Conservation (phyloP, 64 coral and sea anemone genomes). For the Stichodactyla helianthus region DNA sequence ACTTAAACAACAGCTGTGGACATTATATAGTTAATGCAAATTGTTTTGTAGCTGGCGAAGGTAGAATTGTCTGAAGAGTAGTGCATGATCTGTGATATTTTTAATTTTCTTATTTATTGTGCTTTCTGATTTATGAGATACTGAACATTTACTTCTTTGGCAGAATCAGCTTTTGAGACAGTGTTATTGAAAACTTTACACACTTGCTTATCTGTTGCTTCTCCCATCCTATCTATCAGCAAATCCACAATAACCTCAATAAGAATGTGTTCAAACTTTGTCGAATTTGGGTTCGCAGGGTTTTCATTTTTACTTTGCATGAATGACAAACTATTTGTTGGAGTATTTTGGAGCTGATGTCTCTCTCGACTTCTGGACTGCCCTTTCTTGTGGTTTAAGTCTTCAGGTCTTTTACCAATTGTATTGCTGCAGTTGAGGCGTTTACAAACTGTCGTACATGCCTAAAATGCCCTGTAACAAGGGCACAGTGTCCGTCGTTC, state of each 20-base stretch:
- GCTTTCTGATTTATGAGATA: background rate
- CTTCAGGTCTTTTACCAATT: slow-evolving; percentile 36
- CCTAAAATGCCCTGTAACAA: slow-evolving; percentile 25
- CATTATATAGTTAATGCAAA: too few species aligned
- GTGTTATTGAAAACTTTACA: slow-evolving; percentile 40
- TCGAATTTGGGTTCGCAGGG: slow-evolving; percentile 22
- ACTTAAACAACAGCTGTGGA: too few species aligned
- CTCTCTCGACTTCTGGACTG: too few species aligned
- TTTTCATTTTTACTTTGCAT: slow-evolving; percentile 38
- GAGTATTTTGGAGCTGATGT: slow-evolving; percentile 30
- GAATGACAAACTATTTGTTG: slow-evolving; percentile 30
- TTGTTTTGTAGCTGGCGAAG: too few species aligned
- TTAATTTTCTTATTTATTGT: slow-evolving; percentile 6
- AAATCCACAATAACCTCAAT: slow-evolving; percentile 27
- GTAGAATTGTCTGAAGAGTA: too few species aligned
- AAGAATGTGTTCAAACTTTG: slow-evolving; percentile 36
- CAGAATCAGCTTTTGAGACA: slow-evolving; percentile 5
- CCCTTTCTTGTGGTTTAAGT: background rate
- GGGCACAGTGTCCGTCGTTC: slow-evolving; percentile 34
- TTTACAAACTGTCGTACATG: slow-evolving; percentile 24
- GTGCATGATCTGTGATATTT: slow-evolving; percentile 10
- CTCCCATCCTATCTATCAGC: slow-evolving; percentile 25
- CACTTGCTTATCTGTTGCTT: slow-evolving; percentile 12
- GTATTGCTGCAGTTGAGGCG: slow-evolving; percentile 26
- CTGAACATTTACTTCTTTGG: slow-evolving; percentile 15